Conservation (phyloP, 2,888 invertebrate species). For the Lithosia quadra region DNA sequence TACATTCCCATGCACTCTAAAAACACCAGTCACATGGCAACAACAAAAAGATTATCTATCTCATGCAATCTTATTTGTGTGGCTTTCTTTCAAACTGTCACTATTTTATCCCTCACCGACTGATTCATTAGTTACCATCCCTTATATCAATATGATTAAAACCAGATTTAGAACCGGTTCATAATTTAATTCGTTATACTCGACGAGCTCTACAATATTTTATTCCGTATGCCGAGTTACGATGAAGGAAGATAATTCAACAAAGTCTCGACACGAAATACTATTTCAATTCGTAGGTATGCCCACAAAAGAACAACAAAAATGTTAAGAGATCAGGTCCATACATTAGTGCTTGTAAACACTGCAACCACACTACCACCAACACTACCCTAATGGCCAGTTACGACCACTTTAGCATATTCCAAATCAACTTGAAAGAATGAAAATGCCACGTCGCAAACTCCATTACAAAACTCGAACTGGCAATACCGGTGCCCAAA, state of each 20-base stretch:
- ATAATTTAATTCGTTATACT: conserved; percentile 61
- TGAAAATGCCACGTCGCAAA: conserved; percentile 37
- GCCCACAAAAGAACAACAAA: conserved; percentile 6
- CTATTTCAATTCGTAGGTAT: conserved; percentile 24
- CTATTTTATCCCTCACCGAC: conserved; percentile 55
- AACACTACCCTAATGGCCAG: conserved; percentile 36
- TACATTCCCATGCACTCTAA: conserved; percentile 51
- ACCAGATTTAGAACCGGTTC: conserved; percentile 71
- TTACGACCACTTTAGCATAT: conserved; percentile 39
- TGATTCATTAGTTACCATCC: conserved; percentile 64
- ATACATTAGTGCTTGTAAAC: conserved; percentile 40
- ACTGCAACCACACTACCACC: no score
- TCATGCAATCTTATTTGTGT: conserved; percentile 44
- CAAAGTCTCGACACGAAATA: conserved; percentile 31
- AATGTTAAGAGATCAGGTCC: conserved; percentile 24
- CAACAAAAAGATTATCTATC: conserved; percentile 42
- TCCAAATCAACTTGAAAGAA: conserved; percentile 45
- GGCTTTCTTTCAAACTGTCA: conserved; percentile 50
- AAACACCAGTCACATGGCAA: conserved; percentile 35
- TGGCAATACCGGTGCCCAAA: conserved; percentile 52
- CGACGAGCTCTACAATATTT: conserved; percentile 49
- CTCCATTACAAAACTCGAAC: conserved; percentile 49
- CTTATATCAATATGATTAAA: conserved; percentile 68
- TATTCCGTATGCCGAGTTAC: conserved; percentile 45
- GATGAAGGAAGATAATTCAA: conserved; percentile 44